A percentile compares a stretch with the other conserved stretches of the same genome.
Conservation (phyloP, 2,113 vertebrate genomes). For the Neotragus pygmaeus region DNA sequence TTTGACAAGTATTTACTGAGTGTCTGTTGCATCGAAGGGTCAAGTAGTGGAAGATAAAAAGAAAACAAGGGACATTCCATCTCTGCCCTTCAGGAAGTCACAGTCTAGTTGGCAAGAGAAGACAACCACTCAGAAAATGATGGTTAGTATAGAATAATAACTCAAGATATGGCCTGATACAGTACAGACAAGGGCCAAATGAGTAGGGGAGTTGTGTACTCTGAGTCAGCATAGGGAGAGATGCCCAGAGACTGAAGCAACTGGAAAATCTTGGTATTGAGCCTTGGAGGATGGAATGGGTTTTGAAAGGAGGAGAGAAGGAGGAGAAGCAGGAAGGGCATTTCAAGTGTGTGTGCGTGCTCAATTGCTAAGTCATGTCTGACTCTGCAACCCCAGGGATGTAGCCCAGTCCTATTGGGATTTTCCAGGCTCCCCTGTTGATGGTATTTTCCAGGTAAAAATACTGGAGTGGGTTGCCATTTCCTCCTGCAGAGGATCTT, state of each 20-base stretch:
- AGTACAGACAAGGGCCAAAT: too few species aligned
- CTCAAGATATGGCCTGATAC: neutral
- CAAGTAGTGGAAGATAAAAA: neutral
- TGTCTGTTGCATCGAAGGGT: neutral
- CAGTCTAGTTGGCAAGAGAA: neutral
- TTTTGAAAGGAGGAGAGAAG: neutral
- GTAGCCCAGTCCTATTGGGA: neutral
- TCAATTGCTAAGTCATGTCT: neutral
- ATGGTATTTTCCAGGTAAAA: neutral
- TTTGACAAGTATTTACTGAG: neutral
- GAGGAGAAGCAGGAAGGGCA: neutral
- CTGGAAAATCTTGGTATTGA: neutral
- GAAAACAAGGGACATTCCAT: neutral
- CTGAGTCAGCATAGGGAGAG: neutral
- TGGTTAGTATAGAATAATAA: neutral
- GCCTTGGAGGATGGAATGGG: neutral
- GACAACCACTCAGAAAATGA: neutral
- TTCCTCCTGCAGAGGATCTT: neutral
- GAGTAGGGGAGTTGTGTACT: neutral
- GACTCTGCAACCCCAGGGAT: neutral
- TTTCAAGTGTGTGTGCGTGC: neutral
- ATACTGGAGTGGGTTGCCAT: neutral
- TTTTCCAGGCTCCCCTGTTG: neutral
- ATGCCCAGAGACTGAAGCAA: neutral
- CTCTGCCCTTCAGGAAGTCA: neutral